phyloP scores from a whole-genome alignment of 2,113 vertebrate species.

The Rhinolophus sinicus region DNA sequence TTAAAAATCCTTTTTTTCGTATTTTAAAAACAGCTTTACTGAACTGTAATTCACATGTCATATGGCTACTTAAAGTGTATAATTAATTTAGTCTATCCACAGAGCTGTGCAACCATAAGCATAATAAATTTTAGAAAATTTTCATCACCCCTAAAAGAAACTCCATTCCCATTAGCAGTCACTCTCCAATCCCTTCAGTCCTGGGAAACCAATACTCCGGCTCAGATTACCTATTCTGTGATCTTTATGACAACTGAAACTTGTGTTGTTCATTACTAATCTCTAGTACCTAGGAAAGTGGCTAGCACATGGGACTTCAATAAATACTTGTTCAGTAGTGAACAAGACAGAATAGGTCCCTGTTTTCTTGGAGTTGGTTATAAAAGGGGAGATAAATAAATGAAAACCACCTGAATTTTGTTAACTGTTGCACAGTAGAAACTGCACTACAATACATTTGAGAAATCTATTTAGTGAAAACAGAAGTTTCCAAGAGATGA shows the following conservation, averaged over 20 bases:
- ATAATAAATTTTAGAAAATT: slow-evolving; percentile 29
- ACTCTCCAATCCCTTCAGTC: background rate
- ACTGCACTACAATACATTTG: background rate
- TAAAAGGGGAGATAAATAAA: background rate
- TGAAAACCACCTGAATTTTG: background rate
- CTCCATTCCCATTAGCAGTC: background rate
- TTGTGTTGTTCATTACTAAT: background rate
- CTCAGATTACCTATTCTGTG: background rate
- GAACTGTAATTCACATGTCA: background rate
- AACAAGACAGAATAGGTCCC: background rate
- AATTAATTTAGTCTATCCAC: background rate
- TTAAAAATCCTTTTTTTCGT: background rate
- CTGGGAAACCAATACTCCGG: background rate
- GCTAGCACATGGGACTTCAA: background rate
- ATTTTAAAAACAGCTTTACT: slow-evolving; percentile 5
- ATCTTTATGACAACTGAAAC: background rate
- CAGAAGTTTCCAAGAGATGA: background rate
- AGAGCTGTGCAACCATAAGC: background rate
- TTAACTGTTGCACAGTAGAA: background rate
- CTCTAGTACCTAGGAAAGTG: background rate
- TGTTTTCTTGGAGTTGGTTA: background rate
- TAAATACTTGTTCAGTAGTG: background rate
- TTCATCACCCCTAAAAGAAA: background rate
- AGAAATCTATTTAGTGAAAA: background rate
- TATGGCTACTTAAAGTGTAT: background rate